phyloP scores from a whole-genome alignment of 2,888 invertebrate genomes.

The Micropterix aruncella region DNA sequence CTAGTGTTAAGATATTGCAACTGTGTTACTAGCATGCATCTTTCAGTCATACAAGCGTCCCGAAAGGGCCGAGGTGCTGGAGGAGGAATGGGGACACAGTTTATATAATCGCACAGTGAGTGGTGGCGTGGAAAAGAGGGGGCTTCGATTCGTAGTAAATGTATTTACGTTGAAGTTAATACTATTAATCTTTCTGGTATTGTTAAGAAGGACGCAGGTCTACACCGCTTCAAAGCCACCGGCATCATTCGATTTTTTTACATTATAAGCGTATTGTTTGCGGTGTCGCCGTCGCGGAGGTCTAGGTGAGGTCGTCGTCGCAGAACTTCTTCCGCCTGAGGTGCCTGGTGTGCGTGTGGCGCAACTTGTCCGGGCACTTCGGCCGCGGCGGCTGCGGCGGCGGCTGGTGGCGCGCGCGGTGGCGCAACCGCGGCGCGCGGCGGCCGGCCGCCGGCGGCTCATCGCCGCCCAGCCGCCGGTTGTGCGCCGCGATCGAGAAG shows the following conservation, averaged over 20 bases:
- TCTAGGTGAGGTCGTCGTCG: slow-evolving; percentile 18
- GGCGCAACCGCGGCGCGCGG: slow-evolving; percentile 12
- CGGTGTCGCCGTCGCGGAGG: not conserved
- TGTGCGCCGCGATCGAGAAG: slow-evolving; percentile 48
- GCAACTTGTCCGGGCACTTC: slow-evolving; percentile 25
- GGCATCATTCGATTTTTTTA: not conserved
- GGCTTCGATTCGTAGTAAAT: too few relatives aligned
- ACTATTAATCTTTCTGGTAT: too few relatives aligned
- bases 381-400: slow-evolving; percentile 24
- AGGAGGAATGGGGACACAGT: too few relatives aligned
- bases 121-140: too few relatives aligned
- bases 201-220: too few relatives aligned
- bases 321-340: slow-evolving; percentile 30
- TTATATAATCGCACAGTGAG: too few relatives aligned
- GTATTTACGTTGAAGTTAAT: too few relatives aligned
- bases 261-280: not conserved
- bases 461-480: slow-evolving; percentile 38
- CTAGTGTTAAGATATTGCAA: too few relatives aligned
- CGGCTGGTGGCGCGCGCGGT: slow-evolving; percentile 32
- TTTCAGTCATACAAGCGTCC: too few relatives aligned
- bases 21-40: too few relatives aligned
- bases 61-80: too few relatives aligned
- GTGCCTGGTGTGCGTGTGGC: slow-evolving; percentile 32
- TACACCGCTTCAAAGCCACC: too few relatives aligned
- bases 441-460: slow-evolving; percentile 16